A percentile compares a stretch with the other conserved stretches of the same genome.
Evolutionary conservation across 2,113 vertebrate genomes (phyloP).

Genomic region (Phoenicopterus ruber): DNA sequence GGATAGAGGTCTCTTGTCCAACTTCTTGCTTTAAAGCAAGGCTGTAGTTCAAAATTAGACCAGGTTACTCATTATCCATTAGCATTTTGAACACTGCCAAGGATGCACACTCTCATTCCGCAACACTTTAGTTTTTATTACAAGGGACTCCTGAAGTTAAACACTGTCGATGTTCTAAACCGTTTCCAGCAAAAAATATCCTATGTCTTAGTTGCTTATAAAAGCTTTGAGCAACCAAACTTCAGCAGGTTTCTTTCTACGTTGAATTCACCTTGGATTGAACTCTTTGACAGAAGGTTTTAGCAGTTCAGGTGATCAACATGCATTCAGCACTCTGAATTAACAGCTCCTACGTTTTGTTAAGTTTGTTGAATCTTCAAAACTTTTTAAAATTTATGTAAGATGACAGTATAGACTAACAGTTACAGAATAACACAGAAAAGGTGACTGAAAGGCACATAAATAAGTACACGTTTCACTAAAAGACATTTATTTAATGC

Average conservation of each 20-base stretch:
- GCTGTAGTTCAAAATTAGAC: background rate
- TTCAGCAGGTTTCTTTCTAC: background rate
- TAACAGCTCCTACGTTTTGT: background rate
- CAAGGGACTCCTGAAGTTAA: background rate
- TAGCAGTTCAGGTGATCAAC: background rate
- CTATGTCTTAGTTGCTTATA: background rate
- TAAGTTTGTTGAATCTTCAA: background rate
- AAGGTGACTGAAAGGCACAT: background rate
- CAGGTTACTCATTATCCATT: background rate
- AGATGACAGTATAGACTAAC: background rate
- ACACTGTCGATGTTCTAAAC: background rate
- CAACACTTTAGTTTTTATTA: background rate
- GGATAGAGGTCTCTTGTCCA: background rate
- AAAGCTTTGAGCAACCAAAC: background rate
- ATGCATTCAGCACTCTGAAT: background rate
- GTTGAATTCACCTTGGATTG: background rate
- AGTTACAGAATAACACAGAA: background rate
- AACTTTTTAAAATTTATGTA: background rate
- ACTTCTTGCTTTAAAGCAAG: background rate
- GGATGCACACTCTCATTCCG: background rate
- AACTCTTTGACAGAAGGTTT: background rate
- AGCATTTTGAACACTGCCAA: background rate
- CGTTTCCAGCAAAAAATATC: background rate
- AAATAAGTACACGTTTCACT: background rate
- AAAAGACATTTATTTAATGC: background rate